phyloP scores from a whole-genome alignment of 2,888 invertebrate species.

The Heteromurus nitidus region DNA sequence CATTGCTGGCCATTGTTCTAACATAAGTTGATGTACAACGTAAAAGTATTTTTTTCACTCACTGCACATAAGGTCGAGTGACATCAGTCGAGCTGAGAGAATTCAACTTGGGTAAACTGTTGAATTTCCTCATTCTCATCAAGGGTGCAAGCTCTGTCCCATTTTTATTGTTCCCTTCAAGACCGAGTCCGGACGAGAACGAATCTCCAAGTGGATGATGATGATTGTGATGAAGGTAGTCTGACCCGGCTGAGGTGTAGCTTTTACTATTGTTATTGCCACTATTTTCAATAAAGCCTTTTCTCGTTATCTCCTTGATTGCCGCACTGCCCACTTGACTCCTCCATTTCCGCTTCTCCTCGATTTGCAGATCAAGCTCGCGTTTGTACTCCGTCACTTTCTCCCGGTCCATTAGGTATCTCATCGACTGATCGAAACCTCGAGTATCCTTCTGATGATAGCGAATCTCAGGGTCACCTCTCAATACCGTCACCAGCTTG shows the following conservation, averaged over 20 bases:
- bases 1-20: too few species aligned
- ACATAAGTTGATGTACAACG: too few species aligned
- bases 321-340: slow-evolving; percentile 41
- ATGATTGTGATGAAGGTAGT: slow-evolving; percentile 19
- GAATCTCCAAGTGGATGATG: slow-evolving; percentile 16
- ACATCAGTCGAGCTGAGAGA: slow-evolving; percentile 68
- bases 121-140: slow-evolving; percentile 66
- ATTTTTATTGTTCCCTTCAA: slow-evolving; percentile 32
- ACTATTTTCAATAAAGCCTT: slow-evolving; percentile 48
- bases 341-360: slow-evolving; percentile 50
- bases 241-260: slow-evolving; percentile 1
- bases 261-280: slow-evolving; percentile 3
- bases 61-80: slow-evolving; percentile 65
- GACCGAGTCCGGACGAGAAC: not conserved
- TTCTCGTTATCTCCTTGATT: slow-evolving; percentile 53
- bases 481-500: slow-evolving; percentile 54
- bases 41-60: slow-evolving; percentile 50
- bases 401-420: slow-evolving; percentile 66
- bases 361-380: slow-evolving; percentile 65
- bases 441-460: slow-evolving; percentile 69
- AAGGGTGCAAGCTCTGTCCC: slow-evolving; percentile 66
- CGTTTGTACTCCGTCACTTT: slow-evolving; percentile 62
- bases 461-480: slow-evolving; percentile 67
- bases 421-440: slow-evolving; percentile 67
- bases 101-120: slow-evolving; percentile 66